These are phyloP conservation scores for Drosophila affinis DNA, from an alignment of 2,888 invertebrate genomes.

Conservation along the genomic window DNA sequence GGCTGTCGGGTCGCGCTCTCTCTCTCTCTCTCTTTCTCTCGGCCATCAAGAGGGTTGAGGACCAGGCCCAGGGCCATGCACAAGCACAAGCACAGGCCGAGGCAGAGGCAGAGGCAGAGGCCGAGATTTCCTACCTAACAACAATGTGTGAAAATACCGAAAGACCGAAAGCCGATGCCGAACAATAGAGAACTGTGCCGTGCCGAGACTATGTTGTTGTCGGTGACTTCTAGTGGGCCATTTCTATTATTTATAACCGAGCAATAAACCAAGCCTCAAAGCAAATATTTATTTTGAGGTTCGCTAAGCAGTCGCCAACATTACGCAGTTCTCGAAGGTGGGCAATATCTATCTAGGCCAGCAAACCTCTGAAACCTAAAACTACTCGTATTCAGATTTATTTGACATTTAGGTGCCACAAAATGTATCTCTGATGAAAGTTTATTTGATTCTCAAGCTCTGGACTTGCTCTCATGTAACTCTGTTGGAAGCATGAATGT, in stretches of 20 bases:
- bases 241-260: conserved; percentile 37
- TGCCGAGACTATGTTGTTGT: neutral
- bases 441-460: too few species aligned
- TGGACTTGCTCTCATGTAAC: neutral
- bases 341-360: neutral
- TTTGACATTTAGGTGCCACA: too few species aligned
- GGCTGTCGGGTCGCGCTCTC: neutral
- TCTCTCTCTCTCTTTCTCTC: conserved; percentile 1
- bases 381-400: too few species aligned
- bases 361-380: too few species aligned
- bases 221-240: conserved; percentile 27
- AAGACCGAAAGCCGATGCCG: conserved; percentile 13
- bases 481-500: neutral
- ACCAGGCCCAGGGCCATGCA: too few species aligned
- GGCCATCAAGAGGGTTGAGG: neutral
- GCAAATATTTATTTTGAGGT: conserved; percentile 18
- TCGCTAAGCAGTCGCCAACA: conserved; percentile 1
- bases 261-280: conserved; percentile 21
- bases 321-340: too few species aligned
- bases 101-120: neutral
- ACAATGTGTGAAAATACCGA: conserved; percentile 43
- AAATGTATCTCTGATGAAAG: too few species aligned
- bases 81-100: neutral
- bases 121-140: conserved; percentile 25
- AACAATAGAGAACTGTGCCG: conserved; percentile 22